These are phyloP conservation scores for Ennomos erosarius DNA, from an alignment of 2,888 invertebrate genomes.

Conservation along the genomic window DNA sequence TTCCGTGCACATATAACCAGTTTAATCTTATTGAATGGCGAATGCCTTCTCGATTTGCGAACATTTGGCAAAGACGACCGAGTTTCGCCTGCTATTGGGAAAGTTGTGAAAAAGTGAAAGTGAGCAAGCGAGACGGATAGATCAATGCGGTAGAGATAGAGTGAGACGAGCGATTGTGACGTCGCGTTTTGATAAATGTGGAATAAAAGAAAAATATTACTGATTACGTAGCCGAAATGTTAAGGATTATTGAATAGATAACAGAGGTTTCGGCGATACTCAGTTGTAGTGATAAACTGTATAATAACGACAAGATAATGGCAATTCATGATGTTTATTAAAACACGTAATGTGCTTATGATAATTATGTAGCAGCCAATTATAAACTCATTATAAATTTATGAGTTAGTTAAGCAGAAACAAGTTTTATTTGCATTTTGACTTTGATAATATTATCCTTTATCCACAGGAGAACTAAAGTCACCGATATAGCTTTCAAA, in stretches of 20 bases:
- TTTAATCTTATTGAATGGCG: slow-evolving; percentile 28
- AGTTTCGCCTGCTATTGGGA: slow-evolving; percentile 74
- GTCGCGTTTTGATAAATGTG: slow-evolving; percentile 50
- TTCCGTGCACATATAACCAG: slow-evolving; percentile 27
- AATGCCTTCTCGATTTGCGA: slow-evolving; percentile 38
- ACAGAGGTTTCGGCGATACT: slow-evolving; percentile 4
- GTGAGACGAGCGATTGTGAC: slow-evolving; percentile 50
- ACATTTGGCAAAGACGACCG: slow-evolving; percentile 73
- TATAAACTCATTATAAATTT: neutral
- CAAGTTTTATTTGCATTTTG: too few relatives aligned
- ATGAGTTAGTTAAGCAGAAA: too few relatives aligned
- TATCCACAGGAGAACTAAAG: too few relatives aligned
- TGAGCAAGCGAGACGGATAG: slow-evolving; percentile 58
- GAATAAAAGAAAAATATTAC: slow-evolving; percentile 41
- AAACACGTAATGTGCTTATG: slow-evolving; percentile 8
- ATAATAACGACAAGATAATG: slow-evolving; percentile 14
- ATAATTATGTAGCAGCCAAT: slow-evolving; percentile 9
- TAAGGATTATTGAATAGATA: slow-evolving; percentile 13
- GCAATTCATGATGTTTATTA: slow-evolving; percentile 6
- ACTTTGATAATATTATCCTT: too few relatives aligned
- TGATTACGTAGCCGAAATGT: slow-evolving; percentile 15
- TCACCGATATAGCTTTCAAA: too few relatives aligned
- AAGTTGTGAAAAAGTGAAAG: slow-evolving; percentile 81
- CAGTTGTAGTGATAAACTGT: slow-evolving; percentile 15
- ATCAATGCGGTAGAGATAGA: slow-evolving; percentile 43